Evolutionary conservation across 2,797 vertebrate genomes (phyloP).

Genomic region (Pogoniulus pusillus): DNA sequence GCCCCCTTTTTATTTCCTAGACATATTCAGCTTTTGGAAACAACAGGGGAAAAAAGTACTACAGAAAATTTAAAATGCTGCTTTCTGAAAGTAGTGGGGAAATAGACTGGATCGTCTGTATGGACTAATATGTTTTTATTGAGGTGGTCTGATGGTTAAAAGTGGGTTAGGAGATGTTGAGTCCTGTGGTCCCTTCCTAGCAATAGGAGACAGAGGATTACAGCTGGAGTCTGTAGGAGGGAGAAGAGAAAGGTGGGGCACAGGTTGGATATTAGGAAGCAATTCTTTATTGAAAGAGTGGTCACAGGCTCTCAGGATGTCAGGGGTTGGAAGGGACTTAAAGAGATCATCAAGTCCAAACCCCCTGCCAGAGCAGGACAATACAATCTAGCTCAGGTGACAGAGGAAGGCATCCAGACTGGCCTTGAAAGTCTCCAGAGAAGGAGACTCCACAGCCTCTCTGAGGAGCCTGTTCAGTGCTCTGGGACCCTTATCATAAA

Average conservation of each 20-base stretch:
- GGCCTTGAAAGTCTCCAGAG: too few species aligned
- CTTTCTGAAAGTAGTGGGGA: not conserved
- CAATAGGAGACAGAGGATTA: not conserved
- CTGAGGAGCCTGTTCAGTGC: too few species aligned
- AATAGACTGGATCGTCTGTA: not conserved
- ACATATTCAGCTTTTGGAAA: not conserved
- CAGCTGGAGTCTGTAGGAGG: not conserved
- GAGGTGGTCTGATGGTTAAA: not conserved
- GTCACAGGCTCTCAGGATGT: too few species aligned
- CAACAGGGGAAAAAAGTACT: not conserved
- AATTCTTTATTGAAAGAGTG: too few species aligned
- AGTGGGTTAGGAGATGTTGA: not conserved
- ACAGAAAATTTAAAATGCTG: not conserved
- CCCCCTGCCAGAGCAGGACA: too few species aligned
- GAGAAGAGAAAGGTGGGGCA: not conserved
- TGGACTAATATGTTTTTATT: not conserved
- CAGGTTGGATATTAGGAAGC: too few species aligned
- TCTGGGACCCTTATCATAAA: too few species aligned
- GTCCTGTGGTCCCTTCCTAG: not conserved
- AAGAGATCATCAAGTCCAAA: too few species aligned
- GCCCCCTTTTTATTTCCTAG: not conserved
- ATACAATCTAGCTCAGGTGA: too few species aligned
- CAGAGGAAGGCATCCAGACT: too few species aligned
- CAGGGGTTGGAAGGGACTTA: too few species aligned
- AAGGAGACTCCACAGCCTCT: too few species aligned